Percentiles rank a stretch among this genome's conserved stretches.
Evolutionary conservation across 2,113 vertebrate species (phyloP).

Genomic region (Montifringilla adamsi): DNA sequence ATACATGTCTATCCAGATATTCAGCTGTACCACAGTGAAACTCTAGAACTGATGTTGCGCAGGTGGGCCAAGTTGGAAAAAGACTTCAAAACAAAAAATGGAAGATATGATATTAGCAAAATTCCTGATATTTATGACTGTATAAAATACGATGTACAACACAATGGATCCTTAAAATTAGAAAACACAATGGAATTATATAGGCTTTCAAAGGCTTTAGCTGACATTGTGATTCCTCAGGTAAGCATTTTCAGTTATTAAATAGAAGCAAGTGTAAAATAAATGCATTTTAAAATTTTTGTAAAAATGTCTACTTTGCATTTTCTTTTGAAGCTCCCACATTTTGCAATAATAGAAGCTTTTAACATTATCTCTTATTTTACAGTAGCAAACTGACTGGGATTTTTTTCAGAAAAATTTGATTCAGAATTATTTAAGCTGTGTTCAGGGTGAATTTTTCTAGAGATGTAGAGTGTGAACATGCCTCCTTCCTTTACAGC

Average conservation of each 20-base stretch:
- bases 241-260: constrained; percentile 61
- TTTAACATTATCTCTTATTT: background rate
- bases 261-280: background rate
- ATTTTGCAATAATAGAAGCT: background rate
- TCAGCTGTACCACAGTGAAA: constrained; percentile 90
- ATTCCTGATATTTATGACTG: constrained; percentile 91
- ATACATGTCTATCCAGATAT: constrained; percentile 74
- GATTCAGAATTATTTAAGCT: background rate
- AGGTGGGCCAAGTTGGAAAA: constrained; percentile 90
- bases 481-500: background rate
- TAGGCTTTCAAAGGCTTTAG: constrained; percentile 86
- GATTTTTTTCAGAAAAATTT: background rate
- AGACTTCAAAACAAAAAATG: constrained; percentile 90
- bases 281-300: background rate
- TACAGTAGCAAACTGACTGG: background rate
- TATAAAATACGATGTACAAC: constrained; percentile 90
- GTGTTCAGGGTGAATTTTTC: background rate
- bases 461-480: background rate
- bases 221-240: constrained; percentile 91
- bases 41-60: constrained; percentile 86
- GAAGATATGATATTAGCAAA: constrained; percentile 89
- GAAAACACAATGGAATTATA: constrained; percentile 89
- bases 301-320: background rate
- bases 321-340: background rate
- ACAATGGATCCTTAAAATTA: constrained; percentile 86